Base-by-base conservation (phyloP, 2,888 invertebrate genomes). In the Allygus modestus region DNA sequence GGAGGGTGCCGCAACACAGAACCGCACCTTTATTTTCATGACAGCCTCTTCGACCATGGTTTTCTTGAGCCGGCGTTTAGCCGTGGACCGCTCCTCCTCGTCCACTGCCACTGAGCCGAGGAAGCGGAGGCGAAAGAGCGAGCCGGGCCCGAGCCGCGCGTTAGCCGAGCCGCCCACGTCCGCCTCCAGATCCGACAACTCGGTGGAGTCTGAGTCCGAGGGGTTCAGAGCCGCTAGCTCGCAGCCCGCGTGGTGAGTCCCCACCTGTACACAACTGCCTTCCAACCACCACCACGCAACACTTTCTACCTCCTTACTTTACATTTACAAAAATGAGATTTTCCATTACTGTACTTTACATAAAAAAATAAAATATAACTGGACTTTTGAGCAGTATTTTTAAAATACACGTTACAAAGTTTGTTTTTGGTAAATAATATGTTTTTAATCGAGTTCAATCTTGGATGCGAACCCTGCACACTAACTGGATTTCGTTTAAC, bases 11-110 rank as follows among this genome's bases (percentile, higher is more conserved):
- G 7, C 46, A 46, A 46, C 46, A 31, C 65, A 65, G 0, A 51
- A 58, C 51, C 79, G 33, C 93, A 96, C 96, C 96, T 96, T 96
- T 90, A 96, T 95, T 92, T 95, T 96, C 91, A 94, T 94, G 92
- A 96, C 96, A 89, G 96, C 96, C 91, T 96, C 95, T 92, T 96
- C 96, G 90, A 96, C 96, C 96, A 96, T 96, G 92, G 95, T 94
- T 94, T 96, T 96, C 94, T 96, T 96, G 92, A 94, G 95, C 89
- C 96, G 92, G 91, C 95, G 94, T 89, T 95, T 92, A 89, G 94
- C 92, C 88, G 94, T 92, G 88, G 91, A 91, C 89, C 92, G 92
- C 89, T 93, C 93, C 92, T 95, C 95, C 93, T 96, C 96, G 91
- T 96, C 95, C 90, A 96, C 95, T 92, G 96, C 96, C 90, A 96